These are phyloP conservation scores for Acholoe squamosa DNA, from an alignment of 2,888 invertebrate species.

Conservation along the genomic window DNA sequence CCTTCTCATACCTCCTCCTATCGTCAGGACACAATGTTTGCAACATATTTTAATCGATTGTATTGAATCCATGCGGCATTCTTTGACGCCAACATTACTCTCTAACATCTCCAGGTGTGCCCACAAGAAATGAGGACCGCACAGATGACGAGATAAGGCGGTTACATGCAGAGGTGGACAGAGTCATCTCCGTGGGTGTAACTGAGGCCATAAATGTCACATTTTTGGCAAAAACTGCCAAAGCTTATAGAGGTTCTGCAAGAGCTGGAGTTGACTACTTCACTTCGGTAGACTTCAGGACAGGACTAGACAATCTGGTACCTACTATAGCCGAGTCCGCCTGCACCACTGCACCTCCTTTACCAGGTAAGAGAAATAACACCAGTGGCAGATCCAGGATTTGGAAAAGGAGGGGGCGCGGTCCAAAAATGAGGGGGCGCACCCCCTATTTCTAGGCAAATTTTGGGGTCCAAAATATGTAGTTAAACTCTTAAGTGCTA, in stretches of 20 bases:
- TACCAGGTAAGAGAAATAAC: neutral
- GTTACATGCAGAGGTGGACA: neutral
- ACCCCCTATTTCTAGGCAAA: no score
- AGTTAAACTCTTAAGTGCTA: no score
- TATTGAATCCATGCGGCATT: no score
- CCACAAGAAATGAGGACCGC: neutral
- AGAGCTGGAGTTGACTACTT: neutral
- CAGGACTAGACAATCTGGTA: neutral
- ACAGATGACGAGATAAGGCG: neutral
- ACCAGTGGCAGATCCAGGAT: no score
- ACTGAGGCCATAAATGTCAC: neutral
- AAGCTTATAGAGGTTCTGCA: neutral
- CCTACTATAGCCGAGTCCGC: constrained; percentile 26
- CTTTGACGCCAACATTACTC: no score
- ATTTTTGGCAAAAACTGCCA: neutral
- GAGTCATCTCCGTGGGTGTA: constrained; percentile 25
- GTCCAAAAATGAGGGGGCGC: no score
- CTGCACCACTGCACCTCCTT: constrained; percentile 4
- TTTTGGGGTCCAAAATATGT: no score
- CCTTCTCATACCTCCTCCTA: no score
- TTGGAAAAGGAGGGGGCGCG: no score
- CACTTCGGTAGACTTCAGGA: constrained; percentile 23
- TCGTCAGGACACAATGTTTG: no score
- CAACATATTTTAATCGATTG: no score
- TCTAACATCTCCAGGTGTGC: constrained; percentile 16